phyloP scores from a whole-genome alignment of 2,113 vertebrate genomes.

The Lipotes vexillifer region DNA sequence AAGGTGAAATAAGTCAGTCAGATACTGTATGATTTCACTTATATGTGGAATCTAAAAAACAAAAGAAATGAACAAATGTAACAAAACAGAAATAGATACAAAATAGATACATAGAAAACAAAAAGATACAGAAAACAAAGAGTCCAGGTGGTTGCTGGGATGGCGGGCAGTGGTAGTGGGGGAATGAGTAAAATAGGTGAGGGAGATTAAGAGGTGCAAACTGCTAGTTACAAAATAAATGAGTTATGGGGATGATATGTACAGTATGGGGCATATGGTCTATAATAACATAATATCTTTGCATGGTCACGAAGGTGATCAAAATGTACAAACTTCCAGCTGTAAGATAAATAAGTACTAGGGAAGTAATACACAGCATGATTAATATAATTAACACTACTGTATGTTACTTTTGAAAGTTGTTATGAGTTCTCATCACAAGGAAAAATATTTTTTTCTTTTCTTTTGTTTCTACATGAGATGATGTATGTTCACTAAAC shows the following conservation, averaged over 20 bases:
- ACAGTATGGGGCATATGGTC: not conserved
- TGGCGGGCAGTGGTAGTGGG: not conserved
- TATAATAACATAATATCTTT: not conserved
- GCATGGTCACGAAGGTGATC: not conserved
- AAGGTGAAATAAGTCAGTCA: not conserved
- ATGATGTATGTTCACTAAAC: not conserved
- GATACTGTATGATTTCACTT: not conserved
- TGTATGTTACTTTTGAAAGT: not conserved
- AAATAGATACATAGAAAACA: no score
- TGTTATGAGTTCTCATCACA: not conserved
- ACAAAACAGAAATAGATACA: not conserved
- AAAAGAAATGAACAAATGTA: not conserved
- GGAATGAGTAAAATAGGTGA: not conserved
- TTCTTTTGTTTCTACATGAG: not conserved
- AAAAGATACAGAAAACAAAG: not conserved
- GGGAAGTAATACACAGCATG: not conserved
- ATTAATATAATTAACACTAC: not conserved
- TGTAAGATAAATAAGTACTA: not conserved
- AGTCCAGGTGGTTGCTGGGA: no score
- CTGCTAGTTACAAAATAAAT: not conserved
- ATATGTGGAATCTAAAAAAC: not conserved
- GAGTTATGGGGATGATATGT: not conserved
- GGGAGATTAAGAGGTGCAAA: not conserved
- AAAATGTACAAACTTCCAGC: not conserved
- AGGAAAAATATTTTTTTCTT: not conserved